A percentile compares a stretch with the other conserved stretches of the same genome.
phyloP scores from a whole-genome alignment of 2,888 invertebrate species.

The Brenthis daphne region DNA sequence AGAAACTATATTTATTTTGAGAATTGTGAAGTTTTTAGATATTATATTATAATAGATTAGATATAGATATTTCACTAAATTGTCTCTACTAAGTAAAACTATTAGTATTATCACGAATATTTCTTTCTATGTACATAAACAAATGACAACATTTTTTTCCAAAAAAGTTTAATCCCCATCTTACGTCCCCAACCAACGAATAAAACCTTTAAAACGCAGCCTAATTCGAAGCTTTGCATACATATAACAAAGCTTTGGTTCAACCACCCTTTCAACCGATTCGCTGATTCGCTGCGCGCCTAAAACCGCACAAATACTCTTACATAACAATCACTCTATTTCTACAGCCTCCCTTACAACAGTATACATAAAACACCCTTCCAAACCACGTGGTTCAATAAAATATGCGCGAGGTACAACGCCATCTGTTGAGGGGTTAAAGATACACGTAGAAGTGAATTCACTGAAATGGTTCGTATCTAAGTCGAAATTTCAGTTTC shows the following conservation, averaged over 20 bases:
- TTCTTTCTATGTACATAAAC: background rate
- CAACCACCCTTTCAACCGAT: slow-evolving; percentile 72
- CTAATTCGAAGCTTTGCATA: slow-evolving; percentile 61
- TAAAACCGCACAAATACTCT: slow-evolving; percentile 77
- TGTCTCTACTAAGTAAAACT: background rate
- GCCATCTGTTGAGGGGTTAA: slow-evolving; percentile 72
- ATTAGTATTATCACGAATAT: no score
- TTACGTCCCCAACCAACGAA: slow-evolving; percentile 11
- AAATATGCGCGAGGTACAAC: slow-evolving; percentile 52
- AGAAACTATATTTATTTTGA: slow-evolving; percentile 5
- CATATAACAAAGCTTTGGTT: slow-evolving; percentile 71
- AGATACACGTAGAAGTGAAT: slow-evolving; percentile 43
- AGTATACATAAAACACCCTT: slow-evolving; percentile 43
- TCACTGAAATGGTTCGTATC: slow-evolving; percentile 41
- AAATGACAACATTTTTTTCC: background rate
- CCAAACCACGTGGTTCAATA: slow-evolving; percentile 76
- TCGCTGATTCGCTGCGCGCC: slow-evolving; percentile 62
- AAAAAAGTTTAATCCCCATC: slow-evolving; percentile 11
- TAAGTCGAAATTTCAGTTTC: slow-evolving; percentile 31
- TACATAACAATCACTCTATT: slow-evolving; percentile 79
- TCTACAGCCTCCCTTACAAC: slow-evolving; percentile 63
- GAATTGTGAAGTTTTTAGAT: background rate
- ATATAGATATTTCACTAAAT: no score
- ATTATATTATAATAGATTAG: background rate
- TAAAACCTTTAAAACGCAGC: slow-evolving; percentile 54